Evolutionary conservation across 2,888 invertebrate species (phyloP).

Genomic region (Caenorhabditis afra): DNA sequence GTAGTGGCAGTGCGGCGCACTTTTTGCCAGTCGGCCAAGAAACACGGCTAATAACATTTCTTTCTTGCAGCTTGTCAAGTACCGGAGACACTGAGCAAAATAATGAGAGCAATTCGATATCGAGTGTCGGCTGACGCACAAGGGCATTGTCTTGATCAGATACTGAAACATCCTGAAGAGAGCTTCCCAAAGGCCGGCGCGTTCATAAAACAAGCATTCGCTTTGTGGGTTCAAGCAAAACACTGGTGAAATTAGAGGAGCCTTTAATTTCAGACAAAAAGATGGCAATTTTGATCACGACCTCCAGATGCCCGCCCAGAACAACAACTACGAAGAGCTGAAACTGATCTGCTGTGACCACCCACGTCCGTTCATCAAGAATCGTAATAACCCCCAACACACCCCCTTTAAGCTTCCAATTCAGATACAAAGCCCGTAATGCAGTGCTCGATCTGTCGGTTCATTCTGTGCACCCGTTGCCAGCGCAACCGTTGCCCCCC

Average conservation of each 20-base stretch:
- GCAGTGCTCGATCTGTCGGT: not conserved
- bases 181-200: not conserved
- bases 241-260: too few species aligned
- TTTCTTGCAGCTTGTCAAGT: not conserved
- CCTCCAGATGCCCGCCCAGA: not conserved
- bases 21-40: not conserved
- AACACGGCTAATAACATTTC: not conserved
- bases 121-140: not conserved
- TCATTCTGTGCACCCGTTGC: not conserved
- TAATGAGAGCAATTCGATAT: conserved; percentile 12
- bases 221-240: not conserved
- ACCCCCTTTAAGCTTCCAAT: not conserved
- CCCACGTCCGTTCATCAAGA: not conserved
- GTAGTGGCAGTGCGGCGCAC: not conserved
- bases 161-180: not conserved
- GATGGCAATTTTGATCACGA: not conserved
- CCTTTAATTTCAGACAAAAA: not conserved
- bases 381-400: not conserved
- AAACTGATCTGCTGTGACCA: not conserved
- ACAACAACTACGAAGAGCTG: not conserved
- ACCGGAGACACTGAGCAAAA: not conserved
- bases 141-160: not conserved
- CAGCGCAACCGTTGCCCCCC: not conserved
- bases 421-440: not conserved
- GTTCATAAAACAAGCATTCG: conserved; percentile 1